phyloP scores from a whole-genome alignment of 2,888 invertebrate genomes.

The Zootermopsis nevadensis region DNA sequence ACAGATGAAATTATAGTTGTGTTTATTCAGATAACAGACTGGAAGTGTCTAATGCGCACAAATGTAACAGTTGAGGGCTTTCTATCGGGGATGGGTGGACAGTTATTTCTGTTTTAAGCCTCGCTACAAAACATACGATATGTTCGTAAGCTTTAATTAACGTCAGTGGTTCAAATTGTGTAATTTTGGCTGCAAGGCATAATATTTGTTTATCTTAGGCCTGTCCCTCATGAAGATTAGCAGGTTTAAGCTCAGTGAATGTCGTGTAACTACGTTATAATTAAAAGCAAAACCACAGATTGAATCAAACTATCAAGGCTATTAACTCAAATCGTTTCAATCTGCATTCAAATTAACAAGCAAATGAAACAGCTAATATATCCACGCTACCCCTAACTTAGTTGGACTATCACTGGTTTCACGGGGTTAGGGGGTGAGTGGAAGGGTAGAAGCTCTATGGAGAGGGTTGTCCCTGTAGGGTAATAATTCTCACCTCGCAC shows the following conservation, averaged over 20 bases:
- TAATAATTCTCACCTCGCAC: constrained; percentile 38
- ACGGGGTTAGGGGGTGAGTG: background rate
- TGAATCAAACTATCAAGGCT: constrained; percentile 12
- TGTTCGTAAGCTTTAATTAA: background rate
- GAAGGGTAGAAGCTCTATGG: background rate
- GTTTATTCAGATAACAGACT: too few relatives aligned
- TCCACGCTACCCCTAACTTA: background rate
- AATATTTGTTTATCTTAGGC: background rate
- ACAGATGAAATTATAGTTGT: too few relatives aligned
- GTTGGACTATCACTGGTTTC: background rate
- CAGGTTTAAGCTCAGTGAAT: background rate
- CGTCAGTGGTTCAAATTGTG: background rate
- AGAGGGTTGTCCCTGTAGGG: constrained; percentile 31
- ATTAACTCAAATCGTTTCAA: constrained; percentile 8
- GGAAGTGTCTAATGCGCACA: too few relatives aligned
- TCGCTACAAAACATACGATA: background rate
- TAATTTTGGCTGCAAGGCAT: too few relatives aligned
- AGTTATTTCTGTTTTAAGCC: too few relatives aligned
- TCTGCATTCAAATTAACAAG: constrained; percentile 20
- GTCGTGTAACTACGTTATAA: background rate
- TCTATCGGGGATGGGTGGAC: too few relatives aligned
- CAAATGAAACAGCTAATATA: constrained; percentile 11
- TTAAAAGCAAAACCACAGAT: background rate
- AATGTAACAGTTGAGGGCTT: too few relatives aligned
- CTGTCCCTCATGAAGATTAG: background rate